phyloP scores from a whole-genome alignment of 1,140 invertebrate genomes.

The Drosophila saltans region DNA sequence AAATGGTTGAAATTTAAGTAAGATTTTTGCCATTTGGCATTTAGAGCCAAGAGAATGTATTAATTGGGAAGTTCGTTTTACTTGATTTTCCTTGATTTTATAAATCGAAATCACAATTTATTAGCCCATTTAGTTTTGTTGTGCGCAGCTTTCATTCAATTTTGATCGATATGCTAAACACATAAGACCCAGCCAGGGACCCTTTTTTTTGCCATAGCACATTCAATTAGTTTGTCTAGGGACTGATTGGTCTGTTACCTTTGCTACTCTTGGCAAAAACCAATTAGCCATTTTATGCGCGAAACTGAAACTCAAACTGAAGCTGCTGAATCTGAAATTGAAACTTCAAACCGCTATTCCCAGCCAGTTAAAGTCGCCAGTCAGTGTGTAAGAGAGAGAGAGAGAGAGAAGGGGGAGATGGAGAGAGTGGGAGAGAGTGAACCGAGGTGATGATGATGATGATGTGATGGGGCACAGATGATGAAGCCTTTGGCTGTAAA shows the following conservation, averaged over 20 bases:
- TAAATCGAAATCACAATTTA: constrained; percentile 10
- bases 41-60: background rate
- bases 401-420: too few relatives aligned
- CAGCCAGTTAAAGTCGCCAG: constrained; percentile 4
- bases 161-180: constrained; percentile 8
- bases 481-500: constrained; percentile 52
- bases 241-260: constrained; percentile 60
- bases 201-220: background rate
- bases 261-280: constrained; percentile 50
- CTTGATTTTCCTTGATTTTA: background rate
- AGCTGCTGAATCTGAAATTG: constrained; percentile 23
- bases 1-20: background rate
- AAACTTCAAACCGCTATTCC: constrained; percentile 56
- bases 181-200: background rate
- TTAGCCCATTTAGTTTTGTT: constrained; percentile 8
- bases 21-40: background rate
- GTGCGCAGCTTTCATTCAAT: background rate
- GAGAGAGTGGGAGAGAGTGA: background rate
- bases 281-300: constrained; percentile 67
- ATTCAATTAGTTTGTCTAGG: constrained; percentile 63
- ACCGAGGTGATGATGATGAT: background rate
- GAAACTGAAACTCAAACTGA: constrained; percentile 11
- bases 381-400: background rate
- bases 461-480: background rate
- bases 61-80: constrained; percentile 2